Percentiles rank a stretch among this genome's conserved stretches.
phyloP scores from a whole-genome alignment of 2,113 vertebrate genomes.

The Pholis gunnellus region DNA sequence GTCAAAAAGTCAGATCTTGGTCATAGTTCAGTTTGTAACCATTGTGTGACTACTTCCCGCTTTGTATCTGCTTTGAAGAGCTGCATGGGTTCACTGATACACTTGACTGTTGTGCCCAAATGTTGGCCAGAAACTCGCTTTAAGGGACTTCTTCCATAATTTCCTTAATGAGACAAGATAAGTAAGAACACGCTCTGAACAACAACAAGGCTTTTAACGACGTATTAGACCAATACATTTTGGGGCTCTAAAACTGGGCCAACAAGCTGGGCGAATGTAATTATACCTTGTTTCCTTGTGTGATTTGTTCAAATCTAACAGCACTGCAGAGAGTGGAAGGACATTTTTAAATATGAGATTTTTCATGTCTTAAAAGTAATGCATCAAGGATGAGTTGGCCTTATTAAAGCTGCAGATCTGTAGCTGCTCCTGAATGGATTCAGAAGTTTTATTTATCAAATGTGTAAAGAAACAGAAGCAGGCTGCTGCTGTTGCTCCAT shows the following conservation, averaged over 20 bases:
- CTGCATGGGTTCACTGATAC: background rate
- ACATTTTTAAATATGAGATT: slow-evolving; percentile 4
- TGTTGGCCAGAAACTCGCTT: background rate
- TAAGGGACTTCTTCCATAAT: too few relatives aligned
- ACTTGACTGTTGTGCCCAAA: background rate
- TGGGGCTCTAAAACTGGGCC: too few relatives aligned
- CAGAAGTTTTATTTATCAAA: background rate
- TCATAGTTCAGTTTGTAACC: background rate
- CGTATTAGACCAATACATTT: too few relatives aligned
- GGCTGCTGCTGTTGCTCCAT: background rate
- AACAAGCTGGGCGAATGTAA: too few relatives aligned
- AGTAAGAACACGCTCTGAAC: slow-evolving; percentile 9
- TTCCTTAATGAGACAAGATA: slow-evolving; percentile 1
- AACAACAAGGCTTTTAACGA: too few relatives aligned
- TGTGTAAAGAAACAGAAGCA: background rate
- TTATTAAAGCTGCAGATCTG: slow-evolving; percentile 3
- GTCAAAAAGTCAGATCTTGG: too few relatives aligned
- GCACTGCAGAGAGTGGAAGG: background rate
- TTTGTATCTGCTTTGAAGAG: background rate
- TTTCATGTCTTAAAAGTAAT: slow-evolving; percentile 7
- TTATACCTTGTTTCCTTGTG: too few relatives aligned
- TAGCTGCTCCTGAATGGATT: background rate
- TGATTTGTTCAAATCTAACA: too few relatives aligned
- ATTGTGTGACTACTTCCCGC: background rate
- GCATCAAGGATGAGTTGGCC: background rate